phyloP scores from a whole-genome alignment of 2,113 vertebrate genomes.

The Phoenicopterus ruber region DNA sequence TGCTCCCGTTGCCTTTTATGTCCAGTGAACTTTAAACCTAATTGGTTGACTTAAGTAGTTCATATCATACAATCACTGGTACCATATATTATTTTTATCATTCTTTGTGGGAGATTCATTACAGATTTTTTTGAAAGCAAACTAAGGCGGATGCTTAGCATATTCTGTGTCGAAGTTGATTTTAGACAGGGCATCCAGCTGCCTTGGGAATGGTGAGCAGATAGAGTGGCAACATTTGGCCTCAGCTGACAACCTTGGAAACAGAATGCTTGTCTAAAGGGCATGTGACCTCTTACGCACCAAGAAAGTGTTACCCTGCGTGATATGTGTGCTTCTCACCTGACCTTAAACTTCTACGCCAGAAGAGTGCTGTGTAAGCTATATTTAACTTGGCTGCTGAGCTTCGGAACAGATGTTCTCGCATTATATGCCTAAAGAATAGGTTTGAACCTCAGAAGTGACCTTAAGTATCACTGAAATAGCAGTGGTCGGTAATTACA shows the following conservation, averaged over 20 bases:
- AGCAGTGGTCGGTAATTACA: not conserved
- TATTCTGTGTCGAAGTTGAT: not conserved
- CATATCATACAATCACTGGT: not conserved
- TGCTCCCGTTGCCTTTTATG: conserved; percentile 23
- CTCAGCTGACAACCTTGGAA: not conserved
- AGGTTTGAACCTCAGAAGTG: not conserved
- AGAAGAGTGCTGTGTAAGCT: conserved; percentile 6
- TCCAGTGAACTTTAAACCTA: not conserved
- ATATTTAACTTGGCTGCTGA: conserved; percentile 56
- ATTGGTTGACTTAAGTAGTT: not conserved
- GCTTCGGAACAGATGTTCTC: conserved; percentile 3
- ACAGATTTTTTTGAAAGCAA: not conserved
- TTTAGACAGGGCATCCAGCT: not conserved
- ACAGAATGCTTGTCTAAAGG: not conserved
- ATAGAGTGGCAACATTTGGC: not conserved
- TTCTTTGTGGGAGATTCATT: not conserved
- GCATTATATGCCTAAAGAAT: conserved; percentile 2
- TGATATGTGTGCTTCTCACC: conserved; percentile 6
- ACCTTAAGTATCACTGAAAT: not conserved
- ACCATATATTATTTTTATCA: not conserved
- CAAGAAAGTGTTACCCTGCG: not conserved
- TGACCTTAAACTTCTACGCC: conserved; percentile 54
- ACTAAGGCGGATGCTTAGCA: not conserved
- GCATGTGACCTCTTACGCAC: not conserved
- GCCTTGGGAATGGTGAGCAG: not conserved